phyloP scores from a whole-genome alignment of 2,888 invertebrate genomes.

The Augiades crinisus region DNA sequence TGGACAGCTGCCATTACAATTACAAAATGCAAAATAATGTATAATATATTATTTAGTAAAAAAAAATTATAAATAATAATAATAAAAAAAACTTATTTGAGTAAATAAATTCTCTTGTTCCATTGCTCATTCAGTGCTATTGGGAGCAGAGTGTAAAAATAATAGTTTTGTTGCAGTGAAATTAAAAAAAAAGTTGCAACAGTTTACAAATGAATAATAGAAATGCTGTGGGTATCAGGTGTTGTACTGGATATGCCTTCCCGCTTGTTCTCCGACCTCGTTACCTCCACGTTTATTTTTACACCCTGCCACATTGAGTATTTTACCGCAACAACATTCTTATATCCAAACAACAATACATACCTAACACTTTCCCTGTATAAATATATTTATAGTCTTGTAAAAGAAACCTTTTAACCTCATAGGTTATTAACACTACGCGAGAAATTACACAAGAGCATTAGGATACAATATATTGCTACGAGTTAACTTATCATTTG shows the following conservation, averaged over 20 bases:
- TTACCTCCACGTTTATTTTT: slow-evolving; percentile 54
- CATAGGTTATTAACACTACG: slow-evolving; percentile 79
- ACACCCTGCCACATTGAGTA: slow-evolving; percentile 76
- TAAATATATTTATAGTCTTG: slow-evolving; percentile 80
- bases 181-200: not conserved
- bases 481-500: slow-evolving; percentile 81
- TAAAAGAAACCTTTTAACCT: slow-evolving; percentile 79
- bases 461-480: slow-evolving; percentile 79
- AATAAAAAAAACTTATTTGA: slow-evolving; percentile 74
- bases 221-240: not conserved
- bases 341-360: slow-evolving; percentile 75
- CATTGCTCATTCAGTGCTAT: slow-evolving; percentile 77
- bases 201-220: not conserved
- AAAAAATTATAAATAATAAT: slow-evolving; percentile 70
- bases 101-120: slow-evolving; percentile 81
- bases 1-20: slow-evolving; percentile 79
- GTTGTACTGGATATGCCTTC: slow-evolving; percentile 3
- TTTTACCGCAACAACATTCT: slow-evolving; percentile 76
- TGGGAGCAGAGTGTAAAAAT: slow-evolving; percentile 73
- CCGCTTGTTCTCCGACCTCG: not conserved
- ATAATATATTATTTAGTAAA: slow-evolving; percentile 71
- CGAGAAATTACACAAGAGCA: slow-evolving; percentile 78
- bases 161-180: slow-evolving; percentile 35
- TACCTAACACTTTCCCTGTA: slow-evolving; percentile 80
- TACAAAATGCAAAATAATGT: slow-evolving; percentile 78